Percentiles rank a stretch among this genome's conserved stretches.
Conservation (phyloP, 2,797 vertebrate species). For the Falco berigora region DNA sequence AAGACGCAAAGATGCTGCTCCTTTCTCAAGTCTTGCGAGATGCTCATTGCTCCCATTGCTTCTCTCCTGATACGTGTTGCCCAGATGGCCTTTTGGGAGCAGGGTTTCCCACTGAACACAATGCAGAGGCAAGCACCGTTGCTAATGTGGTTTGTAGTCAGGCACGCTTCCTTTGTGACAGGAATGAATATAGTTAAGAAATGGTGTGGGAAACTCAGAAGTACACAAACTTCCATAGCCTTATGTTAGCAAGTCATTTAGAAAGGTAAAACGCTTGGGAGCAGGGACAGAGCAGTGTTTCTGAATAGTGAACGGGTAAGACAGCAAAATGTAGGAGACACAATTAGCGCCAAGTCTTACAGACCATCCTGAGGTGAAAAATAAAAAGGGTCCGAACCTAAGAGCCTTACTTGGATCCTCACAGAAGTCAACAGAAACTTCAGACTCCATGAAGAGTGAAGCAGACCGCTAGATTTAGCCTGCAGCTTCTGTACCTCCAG, state of each 20-base stretch:
- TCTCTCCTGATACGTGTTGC: constrained; percentile 37
- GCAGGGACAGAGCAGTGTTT: not conserved
- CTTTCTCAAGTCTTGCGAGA: not conserved
- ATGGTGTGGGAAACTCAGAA: constrained; percentile 78
- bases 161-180: constrained; percentile 83
- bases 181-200: constrained; percentile 62
- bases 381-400: not conserved
- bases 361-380: not conserved
- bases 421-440: not conserved
- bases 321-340: not conserved
- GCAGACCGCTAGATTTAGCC: not conserved
- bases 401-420: not conserved
- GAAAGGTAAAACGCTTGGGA: not conserved
- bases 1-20: not conserved
- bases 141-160: constrained; percentile 74
- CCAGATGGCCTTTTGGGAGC: constrained; percentile 75
- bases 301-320: not conserved
- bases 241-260: not conserved
- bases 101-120: constrained; percentile 69
- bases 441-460: not conserved
- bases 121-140: constrained; percentile 66
- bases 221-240: constrained; percentile 58
- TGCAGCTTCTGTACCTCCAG: not conserved
- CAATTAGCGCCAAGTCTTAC: accelerated
- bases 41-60: not conserved